These are phyloP conservation scores for Eudemis profundana DNA, from an alignment of 2,888 invertebrate genomes.

Conservation along the genomic window DNA sequence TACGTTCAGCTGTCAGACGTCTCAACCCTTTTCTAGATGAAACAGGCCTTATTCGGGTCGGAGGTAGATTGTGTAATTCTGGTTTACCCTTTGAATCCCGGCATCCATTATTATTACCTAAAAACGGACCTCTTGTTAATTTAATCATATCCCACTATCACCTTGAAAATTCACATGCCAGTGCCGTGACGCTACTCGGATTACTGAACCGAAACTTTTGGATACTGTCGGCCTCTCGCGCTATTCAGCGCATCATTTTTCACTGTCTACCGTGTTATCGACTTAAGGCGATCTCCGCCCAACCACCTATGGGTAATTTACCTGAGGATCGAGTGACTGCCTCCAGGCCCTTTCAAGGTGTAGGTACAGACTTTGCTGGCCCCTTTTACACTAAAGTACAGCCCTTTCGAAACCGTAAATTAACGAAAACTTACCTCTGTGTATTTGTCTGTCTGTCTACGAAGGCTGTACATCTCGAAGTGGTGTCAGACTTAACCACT, in stretches of 20 bases:
- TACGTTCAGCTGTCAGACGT: neutral
- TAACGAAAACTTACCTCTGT: conserved; percentile 3
- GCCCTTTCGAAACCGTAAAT: neutral
- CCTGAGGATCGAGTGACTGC: conserved; percentile 8
- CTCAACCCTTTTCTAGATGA: neutral
- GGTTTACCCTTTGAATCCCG: neutral
- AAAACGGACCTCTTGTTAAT: neutral
- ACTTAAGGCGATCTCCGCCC: neutral
- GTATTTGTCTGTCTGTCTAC: conserved; percentile 12
- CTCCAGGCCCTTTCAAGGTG: neutral
- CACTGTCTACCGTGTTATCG: conserved; percentile 1
- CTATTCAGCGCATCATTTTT: neutral
- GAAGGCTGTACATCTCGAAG: conserved; percentile 4
- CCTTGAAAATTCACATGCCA: conserved; percentile 1
- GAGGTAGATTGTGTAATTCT: neutral
- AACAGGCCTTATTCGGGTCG: neutral
- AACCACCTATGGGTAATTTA: neutral
- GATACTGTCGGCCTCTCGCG: neutral
- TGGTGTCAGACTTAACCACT: neutral
- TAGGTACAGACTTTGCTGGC: neutral
- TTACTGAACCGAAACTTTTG: neutral
- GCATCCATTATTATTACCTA: neutral
- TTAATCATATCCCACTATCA: conserved; percentile 1
- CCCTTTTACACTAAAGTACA: neutral
- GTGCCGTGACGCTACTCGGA: neutral